Evolutionary conservation across 2,888 invertebrate species (phyloP), one percentile per base, ranked within the genome.

Genomic region (Notodonta dromedarius): DNA sequence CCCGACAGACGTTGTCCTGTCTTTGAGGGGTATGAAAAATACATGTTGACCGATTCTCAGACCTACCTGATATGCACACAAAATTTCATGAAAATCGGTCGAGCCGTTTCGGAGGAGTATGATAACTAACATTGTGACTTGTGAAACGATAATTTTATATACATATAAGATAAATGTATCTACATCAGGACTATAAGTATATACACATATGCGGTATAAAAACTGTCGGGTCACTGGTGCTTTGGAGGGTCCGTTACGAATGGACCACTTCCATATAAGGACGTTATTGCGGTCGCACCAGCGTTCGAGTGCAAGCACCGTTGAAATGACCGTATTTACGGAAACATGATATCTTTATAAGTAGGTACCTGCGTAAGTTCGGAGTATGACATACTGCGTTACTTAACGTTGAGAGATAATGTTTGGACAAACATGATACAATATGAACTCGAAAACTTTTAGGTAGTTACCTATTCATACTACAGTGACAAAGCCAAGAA

Each of bases 201-300:
- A 8, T 2, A 50, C 16, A 50, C 50, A 50, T 16, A 16, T 50
- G 16, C 16, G 16, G 16, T 52, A 52, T 14, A 52, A 56, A 46
- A 60, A 66, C 57, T 53, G 61, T 52, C 54, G 60, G 62, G 54
- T 51, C 52, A 57, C 50, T 51, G 8, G 53, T 42, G 24, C 40
- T 57, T 57, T 51, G 40, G n/a, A 42, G 54, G 63, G 58, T 51
- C 68, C 62, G 70, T 73, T 70, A 69, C 60, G 40, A 56, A 59
- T 52, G 61, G 65, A 53, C 62, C 58, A 60, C 61, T 54, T 60
- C 62, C 63, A 65, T 70, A 65, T 69, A 73, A 66, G 74, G 69
- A 70, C 58, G 57, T 54, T 62, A 74, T 75, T 65, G 65, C 65
- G 74, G 73, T 67, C 68, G 58, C 60, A 59, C 39, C 12, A 65